These are phyloP conservation scores for Rhingia campestris DNA, from an alignment of 2,888 invertebrate species.

Conservation along the genomic window DNA sequence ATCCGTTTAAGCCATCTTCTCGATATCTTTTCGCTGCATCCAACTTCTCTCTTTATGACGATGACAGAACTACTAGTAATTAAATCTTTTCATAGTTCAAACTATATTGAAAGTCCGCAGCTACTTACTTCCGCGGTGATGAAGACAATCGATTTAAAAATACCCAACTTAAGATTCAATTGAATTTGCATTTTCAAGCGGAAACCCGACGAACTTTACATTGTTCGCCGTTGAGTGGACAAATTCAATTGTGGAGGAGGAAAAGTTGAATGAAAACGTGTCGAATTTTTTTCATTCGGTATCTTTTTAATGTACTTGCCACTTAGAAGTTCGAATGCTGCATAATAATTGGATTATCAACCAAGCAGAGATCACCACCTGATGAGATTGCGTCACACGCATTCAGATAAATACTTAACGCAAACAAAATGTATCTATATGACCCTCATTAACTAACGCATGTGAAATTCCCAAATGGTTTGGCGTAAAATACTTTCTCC, in stretches of 20 bases:
- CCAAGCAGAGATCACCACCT: neutral
- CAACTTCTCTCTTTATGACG: neutral
- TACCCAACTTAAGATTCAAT: constrained; percentile 32
- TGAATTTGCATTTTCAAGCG: constrained; percentile 34
- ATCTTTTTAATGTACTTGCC: constrained; percentile 14
- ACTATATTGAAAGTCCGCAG: constrained; percentile 25
- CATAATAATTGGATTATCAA: constrained; percentile 38
- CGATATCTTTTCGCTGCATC: neutral
- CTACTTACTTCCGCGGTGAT: constrained; percentile 44
- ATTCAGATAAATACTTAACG: constrained; percentile 1
- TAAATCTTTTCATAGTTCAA: constrained; percentile 38
- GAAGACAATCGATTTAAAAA: constrained; percentile 48
- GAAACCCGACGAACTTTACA: constrained; percentile 3
- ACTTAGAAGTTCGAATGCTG: constrained; percentile 34
- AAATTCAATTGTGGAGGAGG: neutral
- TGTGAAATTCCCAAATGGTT: constrained; percentile 12
- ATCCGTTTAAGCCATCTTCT: no score
- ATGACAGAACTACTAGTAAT: constrained; percentile 15
- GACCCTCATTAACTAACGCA: constrained; percentile 10
- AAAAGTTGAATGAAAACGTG: constrained; percentile 20
- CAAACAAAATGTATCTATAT: constrained; percentile 35
- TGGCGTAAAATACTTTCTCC: constrained; percentile 40
- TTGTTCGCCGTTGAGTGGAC: neutral
- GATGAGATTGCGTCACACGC: constrained; percentile 22
- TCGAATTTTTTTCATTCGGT: constrained; percentile 1